These are phyloP conservation scores for Heliconius aoede DNA, from an alignment of 2,888 invertebrate genomes.

Conservation along the genomic window DNA sequence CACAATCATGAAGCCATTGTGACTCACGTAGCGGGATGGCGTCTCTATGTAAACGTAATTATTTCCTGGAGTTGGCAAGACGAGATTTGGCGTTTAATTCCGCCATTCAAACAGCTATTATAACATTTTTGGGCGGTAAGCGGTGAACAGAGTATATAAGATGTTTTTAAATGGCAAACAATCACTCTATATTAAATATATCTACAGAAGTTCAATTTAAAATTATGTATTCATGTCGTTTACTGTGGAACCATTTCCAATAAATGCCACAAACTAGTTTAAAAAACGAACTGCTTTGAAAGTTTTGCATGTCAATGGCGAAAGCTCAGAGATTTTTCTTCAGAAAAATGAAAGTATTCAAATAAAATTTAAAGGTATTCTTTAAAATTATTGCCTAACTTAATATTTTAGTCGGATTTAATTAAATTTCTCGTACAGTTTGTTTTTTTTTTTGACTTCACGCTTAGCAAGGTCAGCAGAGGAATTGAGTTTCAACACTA, in stretches of 20 bases:
- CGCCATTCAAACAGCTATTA: too few species aligned
- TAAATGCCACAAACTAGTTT: constrained; percentile 3
- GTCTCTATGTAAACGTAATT: too few species aligned
- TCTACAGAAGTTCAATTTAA: neutral
- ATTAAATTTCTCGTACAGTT: neutral
- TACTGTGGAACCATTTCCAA: neutral
- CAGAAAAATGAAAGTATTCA: neutral
- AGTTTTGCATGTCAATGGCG: constrained; percentile 16
- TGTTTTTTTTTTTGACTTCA: neutral
- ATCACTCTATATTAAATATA: too few species aligned
- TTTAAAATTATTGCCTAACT: neutral
- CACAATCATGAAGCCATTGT: too few species aligned
- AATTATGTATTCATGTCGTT: neutral
- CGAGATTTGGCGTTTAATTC: too few species aligned
- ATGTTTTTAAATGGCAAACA: too few species aligned
- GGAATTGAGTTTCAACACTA: neutral
- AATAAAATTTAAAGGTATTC: neutral
- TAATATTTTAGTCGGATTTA: constrained; percentile 1
- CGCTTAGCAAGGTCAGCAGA: neutral
- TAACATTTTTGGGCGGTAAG: too few species aligned
- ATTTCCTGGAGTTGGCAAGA: too few species aligned
- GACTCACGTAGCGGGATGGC: too few species aligned
- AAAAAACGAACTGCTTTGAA: neutral
- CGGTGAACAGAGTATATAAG: too few species aligned
- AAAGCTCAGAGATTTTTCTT: neutral